These are phyloP conservation scores for Daktulosphaira vitifoliae DNA, from an alignment of 1,140 invertebrate genomes.

Conservation along the genomic window DNA sequence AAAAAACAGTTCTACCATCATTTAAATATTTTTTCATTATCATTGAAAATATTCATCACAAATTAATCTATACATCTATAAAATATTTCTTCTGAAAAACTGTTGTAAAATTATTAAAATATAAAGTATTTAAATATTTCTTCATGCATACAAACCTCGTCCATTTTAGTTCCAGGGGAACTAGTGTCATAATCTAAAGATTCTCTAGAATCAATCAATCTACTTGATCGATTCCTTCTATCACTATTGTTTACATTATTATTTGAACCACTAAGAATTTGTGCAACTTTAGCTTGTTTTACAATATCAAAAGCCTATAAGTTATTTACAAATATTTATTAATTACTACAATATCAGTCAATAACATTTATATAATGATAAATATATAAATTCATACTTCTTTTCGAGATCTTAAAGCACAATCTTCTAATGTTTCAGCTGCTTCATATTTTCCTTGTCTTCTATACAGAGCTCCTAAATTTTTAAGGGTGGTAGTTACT, in stretches of 20 bases:
- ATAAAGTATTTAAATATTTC: background rate
- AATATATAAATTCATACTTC: conserved; percentile 54
- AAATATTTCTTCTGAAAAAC: no score
- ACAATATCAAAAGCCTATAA: conserved; percentile 75
- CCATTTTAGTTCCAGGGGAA: conserved; percentile 29
- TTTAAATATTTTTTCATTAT: no score
- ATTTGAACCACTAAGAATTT: conserved; percentile 50
- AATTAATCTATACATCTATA: no score
- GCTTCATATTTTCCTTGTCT: conserved; percentile 93
- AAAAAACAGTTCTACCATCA: no score
- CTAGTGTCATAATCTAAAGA: conserved; percentile 32
- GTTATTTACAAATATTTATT: conserved; percentile 14
- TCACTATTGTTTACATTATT: conserved; percentile 41
- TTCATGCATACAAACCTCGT: conserved; percentile 16
- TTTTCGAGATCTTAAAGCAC: conserved; percentile 84
- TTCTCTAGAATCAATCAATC: conserved; percentile 41
- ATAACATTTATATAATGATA: background rate
- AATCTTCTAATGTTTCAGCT: conserved; percentile 96
- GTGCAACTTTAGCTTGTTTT: conserved; percentile 75
- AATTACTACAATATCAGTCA: background rate
- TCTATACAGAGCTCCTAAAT: conserved; percentile 92
- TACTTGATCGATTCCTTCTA: conserved; percentile 42
- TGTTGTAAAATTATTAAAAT: no score
- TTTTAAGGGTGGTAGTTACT: conserved; percentile 93
- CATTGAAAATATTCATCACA: no score